Evolutionary conservation across 2,113 vertebrate species (phyloP), one percentile per base, ranked within the genome.

Genomic region (Enhydra lutris): DNA sequence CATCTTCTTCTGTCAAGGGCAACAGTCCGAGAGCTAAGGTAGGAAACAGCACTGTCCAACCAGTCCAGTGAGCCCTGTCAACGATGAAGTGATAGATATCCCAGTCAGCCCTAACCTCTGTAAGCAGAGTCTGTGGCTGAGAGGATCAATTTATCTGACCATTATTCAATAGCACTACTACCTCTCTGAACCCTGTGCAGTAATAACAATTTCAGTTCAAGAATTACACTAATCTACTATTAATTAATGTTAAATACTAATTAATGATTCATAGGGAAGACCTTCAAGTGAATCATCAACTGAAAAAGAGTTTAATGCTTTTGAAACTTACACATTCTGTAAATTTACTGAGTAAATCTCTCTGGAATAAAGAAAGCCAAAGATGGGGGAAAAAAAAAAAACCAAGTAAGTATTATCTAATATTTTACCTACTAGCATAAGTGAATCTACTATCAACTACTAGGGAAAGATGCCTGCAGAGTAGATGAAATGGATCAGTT

Each of bases 381-480:
- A 74, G 36, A 26, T 81, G 55, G 8, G 47, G 1, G 4, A 0
- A 18, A 8, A 90, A 57, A 57, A 42, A 76, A 20, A 92, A 52
- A 42, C 12, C 45, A 84, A 90, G 34, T n/a, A 91, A 91, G 93
- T 67, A 79, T 65, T 26, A 52, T 29, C 31, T 50, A 57, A 91
- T 79, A 91, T 79, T 88, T 85, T 45, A 45, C 39, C 18, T 36
- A 52, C 18, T 52, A 93, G 39, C 11, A 57, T 59, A 85, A 45
- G 34, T 65, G 63, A 21, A 69, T 45, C 59, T 78, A 65, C 59
- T 85, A 39, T 36, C 45, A 6, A 59, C 61, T 47, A 39, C 24
- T 6, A 71, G 78, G 52, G 52, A 96, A 80, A 71, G 45, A 97
- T 81, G 85, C 55, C 63, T 96, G 61, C 71, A 84, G 45, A 73